These are phyloP conservation scores for Scaptomyza graminum DNA, from an alignment of 1,140 invertebrate genomes.

Conservation along the genomic window DNA sequence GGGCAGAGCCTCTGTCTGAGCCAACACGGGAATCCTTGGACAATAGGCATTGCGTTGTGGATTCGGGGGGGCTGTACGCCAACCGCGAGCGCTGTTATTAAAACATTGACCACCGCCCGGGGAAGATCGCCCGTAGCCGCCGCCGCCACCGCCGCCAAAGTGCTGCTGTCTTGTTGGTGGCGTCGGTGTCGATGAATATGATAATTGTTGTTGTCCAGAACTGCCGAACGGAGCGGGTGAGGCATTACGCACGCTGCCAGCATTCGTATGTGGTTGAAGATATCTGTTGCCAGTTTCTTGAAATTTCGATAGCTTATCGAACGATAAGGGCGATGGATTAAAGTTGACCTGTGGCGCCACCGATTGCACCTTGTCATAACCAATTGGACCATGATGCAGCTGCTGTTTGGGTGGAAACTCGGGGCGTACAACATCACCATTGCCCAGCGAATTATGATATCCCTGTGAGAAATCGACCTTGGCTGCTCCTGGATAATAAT, in stretches of 20 bases:
- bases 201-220: constrained; percentile 6
- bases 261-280: constrained; percentile 19
- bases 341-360: constrained; percentile 52
- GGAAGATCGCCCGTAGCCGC: background rate
- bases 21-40: background rate
- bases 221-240: constrained; percentile 51
- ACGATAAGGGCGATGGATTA: constrained; percentile 69
- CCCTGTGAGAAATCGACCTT: constrained; percentile 5
- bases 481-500: background rate
- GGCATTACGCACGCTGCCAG: constrained; percentile 47
- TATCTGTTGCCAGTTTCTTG: constrained; percentile 40
- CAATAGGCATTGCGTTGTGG: constrained; percentile 5
- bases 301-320: constrained; percentile 74
- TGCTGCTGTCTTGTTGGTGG: background rate
- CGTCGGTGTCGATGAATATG: constrained; percentile 26
- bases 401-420: constrained; percentile 49
- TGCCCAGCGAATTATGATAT: background rate
- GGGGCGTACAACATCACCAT: no score
- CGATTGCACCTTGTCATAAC: constrained; percentile 45
- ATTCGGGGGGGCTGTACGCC: no score
- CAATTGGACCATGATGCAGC: constrained; percentile 23
- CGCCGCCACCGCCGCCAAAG: no score
- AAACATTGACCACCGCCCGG: constrained; percentile 87
- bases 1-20: constrained; percentile 42
- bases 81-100: constrained; percentile 92